Percentiles rank a stretch among this genome's conserved stretches.
Conservation (phyloP, 37 sponge, comb jelly and placozoan species). For the Spongilla lacustris region DNA sequence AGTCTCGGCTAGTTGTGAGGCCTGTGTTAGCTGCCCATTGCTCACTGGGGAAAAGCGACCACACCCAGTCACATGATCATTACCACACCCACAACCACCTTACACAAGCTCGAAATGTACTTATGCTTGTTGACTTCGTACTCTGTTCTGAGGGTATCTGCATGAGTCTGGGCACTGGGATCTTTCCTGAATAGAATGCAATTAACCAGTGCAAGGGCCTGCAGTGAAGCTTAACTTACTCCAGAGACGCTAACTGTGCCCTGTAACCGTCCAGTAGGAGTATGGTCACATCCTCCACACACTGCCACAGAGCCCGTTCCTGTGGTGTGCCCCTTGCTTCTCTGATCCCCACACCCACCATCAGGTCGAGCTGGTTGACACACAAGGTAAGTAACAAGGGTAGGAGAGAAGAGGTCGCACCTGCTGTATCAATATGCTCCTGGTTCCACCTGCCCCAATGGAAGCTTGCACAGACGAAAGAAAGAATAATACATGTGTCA, state of each 20-base stretch:
- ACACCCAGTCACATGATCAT: neutral
- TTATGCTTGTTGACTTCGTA: slow-evolving; percentile 28
- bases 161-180: neutral
- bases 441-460: neutral
- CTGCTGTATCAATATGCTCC: neutral
- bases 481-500: neutral
- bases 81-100: slow-evolving; percentile 7
- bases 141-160: slow-evolving; percentile 1
- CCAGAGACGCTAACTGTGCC: slow-evolving; percentile 18
- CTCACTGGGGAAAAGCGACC: slow-evolving; percentile 23
- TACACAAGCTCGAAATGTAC: slow-evolving; percentile 39
- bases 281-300: slow-evolving; percentile 25
- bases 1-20: slow-evolving; percentile 72
- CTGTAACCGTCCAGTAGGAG: slow-evolving; percentile 52
- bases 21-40: slow-evolving; percentile 48
- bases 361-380: slow-evolving; percentile 33
- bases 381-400: no score
- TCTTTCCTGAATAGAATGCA: neutral
- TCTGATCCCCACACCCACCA: slow-evolving; percentile 3
- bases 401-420: neutral
- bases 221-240: slow-evolving; percentile 19
- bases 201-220: neutral
- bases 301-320: slow-evolving; percentile 29
- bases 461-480: neutral
- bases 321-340: slow-evolving; percentile 25